Conservation (phyloP, 2,113 vertebrate species). For the Nanorana parkeri region DNA sequence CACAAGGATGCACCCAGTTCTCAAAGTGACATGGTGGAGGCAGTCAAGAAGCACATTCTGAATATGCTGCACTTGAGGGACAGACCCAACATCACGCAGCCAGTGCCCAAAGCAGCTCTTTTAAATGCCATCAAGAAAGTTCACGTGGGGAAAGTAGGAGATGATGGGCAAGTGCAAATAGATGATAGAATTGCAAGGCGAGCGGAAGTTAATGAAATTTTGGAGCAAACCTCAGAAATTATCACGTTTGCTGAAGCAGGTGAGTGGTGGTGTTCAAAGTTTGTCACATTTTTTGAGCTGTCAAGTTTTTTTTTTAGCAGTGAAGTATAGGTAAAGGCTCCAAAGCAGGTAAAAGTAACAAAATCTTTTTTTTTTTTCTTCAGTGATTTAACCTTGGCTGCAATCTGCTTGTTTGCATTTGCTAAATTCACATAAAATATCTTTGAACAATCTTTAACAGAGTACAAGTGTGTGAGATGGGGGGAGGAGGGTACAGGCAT, state of each 20-base stretch:
- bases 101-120: constrained; percentile 93
- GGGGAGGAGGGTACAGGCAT: constrained; percentile 58
- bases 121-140: constrained; percentile 96
- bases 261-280: constrained; percentile 70
- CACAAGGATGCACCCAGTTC: constrained; percentile 82
- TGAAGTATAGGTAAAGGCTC: not conserved
- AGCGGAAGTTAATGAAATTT: constrained; percentile 76
- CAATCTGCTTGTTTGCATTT: constrained; percentile 65
- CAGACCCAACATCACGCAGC: constrained; percentile 96
- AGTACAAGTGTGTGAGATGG: constrained; percentile 58
- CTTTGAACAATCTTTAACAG: constrained; percentile 62
- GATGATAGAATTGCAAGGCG: constrained; percentile 88
- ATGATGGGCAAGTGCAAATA: constrained; percentile 94
- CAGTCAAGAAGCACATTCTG: constrained; percentile 95
- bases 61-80: constrained; percentile 93
- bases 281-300: constrained; percentile 49
- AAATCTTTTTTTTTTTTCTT: constrained; percentile 26
- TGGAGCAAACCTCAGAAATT: constrained; percentile 96
- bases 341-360: not conserved
- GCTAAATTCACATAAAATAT: constrained; percentile 63
- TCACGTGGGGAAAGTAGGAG: constrained; percentile 91
- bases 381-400: constrained; percentile 62
- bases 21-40: constrained; percentile 90
- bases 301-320: constrained; percentile 56
- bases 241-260: constrained; percentile 98